phyloP scores from a whole-genome alignment of 2,888 invertebrate species.

The Zelleria hepariella region DNA sequence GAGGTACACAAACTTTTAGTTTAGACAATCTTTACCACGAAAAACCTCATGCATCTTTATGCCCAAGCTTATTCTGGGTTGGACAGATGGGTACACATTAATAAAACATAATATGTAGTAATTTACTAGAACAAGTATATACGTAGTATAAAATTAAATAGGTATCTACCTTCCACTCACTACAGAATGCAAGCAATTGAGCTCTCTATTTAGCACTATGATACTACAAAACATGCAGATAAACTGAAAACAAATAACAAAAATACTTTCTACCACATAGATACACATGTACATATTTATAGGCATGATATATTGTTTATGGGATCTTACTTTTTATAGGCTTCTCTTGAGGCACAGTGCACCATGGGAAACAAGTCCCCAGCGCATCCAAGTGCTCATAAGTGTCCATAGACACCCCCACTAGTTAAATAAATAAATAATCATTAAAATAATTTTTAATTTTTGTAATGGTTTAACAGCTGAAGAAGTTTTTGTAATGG shows the following conservation, averaged over 20 bases:
- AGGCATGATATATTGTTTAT: neutral
- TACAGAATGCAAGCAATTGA: neutral
- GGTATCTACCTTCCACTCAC: neutral
- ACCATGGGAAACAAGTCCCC: constrained; percentile 85
- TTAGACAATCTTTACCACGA: too few relatives aligned
- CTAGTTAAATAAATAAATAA: constrained; percentile 34
- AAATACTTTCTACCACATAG: neutral
- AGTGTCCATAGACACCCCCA: constrained; percentile 78
- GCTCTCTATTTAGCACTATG: neutral
- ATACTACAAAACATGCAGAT: neutral
- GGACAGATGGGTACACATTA: too few relatives aligned
- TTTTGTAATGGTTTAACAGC: neutral
- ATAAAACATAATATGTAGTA: too few relatives aligned
- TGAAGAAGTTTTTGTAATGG: too few relatives aligned
- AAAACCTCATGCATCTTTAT: too few relatives aligned
- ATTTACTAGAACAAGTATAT: too few relatives aligned
- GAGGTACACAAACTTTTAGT: too few relatives aligned
- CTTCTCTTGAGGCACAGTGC: constrained; percentile 65
- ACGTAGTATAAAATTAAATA: neutral
- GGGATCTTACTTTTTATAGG: constrained; percentile 50
- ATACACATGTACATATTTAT: neutral
- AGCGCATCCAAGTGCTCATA: constrained; percentile 82
- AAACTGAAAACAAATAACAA: neutral
- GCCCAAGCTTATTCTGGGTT: too few relatives aligned
- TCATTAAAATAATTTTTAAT: neutral